These are phyloP conservation scores for Torymus aiolomorphi DNA, from an alignment of 2,888 invertebrate genomes.

Conservation along the genomic window DNA sequence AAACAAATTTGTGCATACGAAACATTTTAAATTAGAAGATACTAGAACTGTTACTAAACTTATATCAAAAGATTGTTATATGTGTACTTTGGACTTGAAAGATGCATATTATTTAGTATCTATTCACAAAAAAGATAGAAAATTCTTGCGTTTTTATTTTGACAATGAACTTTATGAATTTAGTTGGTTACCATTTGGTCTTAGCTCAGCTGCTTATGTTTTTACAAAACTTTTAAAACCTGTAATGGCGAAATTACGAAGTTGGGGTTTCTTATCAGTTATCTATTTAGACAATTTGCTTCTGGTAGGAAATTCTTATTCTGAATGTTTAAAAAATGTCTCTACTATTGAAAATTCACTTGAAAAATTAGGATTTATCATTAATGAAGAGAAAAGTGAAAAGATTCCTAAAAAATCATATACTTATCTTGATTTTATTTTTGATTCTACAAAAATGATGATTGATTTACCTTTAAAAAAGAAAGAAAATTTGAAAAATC, in stretches of 20 bases:
- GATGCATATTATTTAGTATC: too few relatives aligned
- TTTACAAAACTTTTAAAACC: too few relatives aligned
- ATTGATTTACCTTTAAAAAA: not conserved
- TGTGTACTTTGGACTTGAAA: not conserved
- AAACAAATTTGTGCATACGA: too few relatives aligned
- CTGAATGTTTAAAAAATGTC: not conserved
- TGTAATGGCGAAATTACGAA: not conserved
- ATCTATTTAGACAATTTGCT: not conserved
- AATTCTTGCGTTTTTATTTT: not conserved
- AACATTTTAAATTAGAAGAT: too few relatives aligned
- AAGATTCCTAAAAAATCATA: too few relatives aligned
- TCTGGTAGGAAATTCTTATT: not conserved
- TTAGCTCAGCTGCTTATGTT: not conserved
- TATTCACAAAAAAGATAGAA: not conserved
- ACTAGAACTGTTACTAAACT: too few relatives aligned
- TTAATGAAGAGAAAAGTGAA: not conserved
- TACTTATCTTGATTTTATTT: not conserved
- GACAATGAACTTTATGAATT: not conserved
- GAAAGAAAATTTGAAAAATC: not conserved
- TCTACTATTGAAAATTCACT: not conserved
- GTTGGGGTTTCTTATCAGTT: not conserved
- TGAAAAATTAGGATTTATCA: constrained; percentile 1
- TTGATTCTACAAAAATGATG: not conserved
- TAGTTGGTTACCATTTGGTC: not conserved
- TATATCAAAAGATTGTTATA: constrained; percentile 2